These are phyloP conservation scores for Lucinisca nassula DNA, from an alignment of 2,888 invertebrate genomes.

Conservation along the genomic window DNA sequence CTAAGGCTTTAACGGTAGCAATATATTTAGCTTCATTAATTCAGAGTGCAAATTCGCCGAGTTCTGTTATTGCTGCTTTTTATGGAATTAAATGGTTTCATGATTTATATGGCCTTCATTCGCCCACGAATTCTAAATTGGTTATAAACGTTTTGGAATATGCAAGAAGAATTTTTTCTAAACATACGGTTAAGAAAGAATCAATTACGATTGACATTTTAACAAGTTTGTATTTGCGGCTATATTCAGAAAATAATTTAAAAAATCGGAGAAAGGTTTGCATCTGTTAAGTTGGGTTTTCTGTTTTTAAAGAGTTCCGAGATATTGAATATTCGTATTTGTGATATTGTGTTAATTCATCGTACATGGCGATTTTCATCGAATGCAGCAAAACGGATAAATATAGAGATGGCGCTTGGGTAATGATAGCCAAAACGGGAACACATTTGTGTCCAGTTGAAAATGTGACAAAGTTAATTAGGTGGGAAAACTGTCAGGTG, in stretches of 20 bases:
- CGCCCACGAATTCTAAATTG: constrained; percentile 17
- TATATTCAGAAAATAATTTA: constrained; percentile 7
- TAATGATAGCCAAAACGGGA: constrained; percentile 13
- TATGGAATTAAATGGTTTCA: constrained; percentile 40
- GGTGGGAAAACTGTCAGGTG: too few relatives aligned
- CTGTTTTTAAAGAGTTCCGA: too few relatives aligned
- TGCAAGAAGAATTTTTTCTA: constrained; percentile 19
- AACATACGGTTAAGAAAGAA: too few relatives aligned
- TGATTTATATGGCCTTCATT: constrained; percentile 22
- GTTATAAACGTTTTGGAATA: constrained; percentile 44
- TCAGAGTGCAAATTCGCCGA: constrained; percentile 23
- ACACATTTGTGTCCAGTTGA: constrained; percentile 39
- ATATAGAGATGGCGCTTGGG: constrained; percentile 41
- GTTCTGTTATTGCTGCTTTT: constrained; percentile 30
- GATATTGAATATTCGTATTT: constrained; percentile 16
- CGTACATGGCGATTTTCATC: constrained; percentile 10
- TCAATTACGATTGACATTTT: constrained; percentile 9
- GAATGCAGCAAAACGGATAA: constrained; percentile 50
- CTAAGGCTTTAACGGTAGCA: constrained; percentile 21
- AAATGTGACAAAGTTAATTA: constrained; percentile 12
- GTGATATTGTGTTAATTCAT: constrained; percentile 13
- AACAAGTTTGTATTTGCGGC: background rate
- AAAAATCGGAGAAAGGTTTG: too few relatives aligned
- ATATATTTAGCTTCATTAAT: constrained; percentile 41
- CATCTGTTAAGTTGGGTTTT: too few relatives aligned